phyloP scores from a whole-genome alignment of 30 jellyfish, hydroid and myxozoan species.

The Aurelia aurita region DNA sequence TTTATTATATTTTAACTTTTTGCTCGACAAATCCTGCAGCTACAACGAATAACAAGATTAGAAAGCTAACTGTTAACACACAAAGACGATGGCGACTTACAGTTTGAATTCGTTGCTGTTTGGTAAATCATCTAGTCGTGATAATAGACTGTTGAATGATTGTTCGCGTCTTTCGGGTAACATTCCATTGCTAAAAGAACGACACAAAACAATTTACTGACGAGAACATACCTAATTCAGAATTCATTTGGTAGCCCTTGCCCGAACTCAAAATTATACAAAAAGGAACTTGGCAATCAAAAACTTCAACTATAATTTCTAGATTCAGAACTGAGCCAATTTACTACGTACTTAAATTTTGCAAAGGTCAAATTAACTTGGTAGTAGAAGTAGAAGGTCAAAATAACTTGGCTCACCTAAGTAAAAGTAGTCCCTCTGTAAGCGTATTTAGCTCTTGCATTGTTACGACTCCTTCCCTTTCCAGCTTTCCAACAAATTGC shows the following conservation, averaged over 20 bases:
- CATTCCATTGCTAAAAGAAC: conserved; percentile 40
- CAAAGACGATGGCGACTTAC: neutral
- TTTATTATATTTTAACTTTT: too few relatives aligned
- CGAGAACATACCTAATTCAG: too few relatives aligned
- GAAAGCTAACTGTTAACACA: neutral
- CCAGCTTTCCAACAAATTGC: conserved; percentile 15
- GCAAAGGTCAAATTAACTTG: too few relatives aligned
- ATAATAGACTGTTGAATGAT: neutral
- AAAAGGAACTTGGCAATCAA: too few relatives aligned
- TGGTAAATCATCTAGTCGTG: conserved; percentile 8
- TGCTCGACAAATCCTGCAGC: too few relatives aligned
- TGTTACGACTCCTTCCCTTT: conserved; percentile 18
- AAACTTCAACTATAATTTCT: too few relatives aligned
- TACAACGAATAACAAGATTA: neutral
- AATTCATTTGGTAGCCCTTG: too few relatives aligned
- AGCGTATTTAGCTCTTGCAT: conserved; percentile 17
- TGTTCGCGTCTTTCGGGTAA: conserved; percentile 26
- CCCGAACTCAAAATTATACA: too few relatives aligned
- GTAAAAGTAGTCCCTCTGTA: conserved; percentile 36
- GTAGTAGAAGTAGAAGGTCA: neutral
- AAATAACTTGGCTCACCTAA: neutral
- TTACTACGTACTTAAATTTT: too few relatives aligned
- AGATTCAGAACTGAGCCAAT: too few relatives aligned
- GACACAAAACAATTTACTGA: neutral
- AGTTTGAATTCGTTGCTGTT: neutral